Evolutionary conservation across 1,140 invertebrate genomes (phyloP), one percentile per base, ranked within the genome.

Genomic region (Papilio polyxenes): DNA sequence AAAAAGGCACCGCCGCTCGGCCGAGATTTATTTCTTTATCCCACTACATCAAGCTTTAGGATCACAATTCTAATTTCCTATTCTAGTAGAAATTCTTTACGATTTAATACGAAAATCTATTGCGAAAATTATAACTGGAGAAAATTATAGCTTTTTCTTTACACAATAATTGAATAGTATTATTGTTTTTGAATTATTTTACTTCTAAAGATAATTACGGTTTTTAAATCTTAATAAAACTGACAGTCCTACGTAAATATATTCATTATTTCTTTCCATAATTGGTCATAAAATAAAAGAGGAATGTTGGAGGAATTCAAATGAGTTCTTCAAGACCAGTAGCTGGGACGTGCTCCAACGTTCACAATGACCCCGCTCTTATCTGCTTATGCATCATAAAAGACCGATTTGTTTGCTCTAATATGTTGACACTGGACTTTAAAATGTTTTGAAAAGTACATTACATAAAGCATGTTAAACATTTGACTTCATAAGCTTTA

Each of bases 11-110:
- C 62, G 65, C 53, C 40, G 40, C 40, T 7, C 65, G 11, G 31
- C 23, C 65, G 65, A 72, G 65, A 72, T 72, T 72, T 72, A 72
- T 40, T 72, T 72, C 65, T 37, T 72, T 40, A 72, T 72, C 65
- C 65, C 31, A 72, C 65, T 72, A 72, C 65, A 72, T 72, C 65
- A 72, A 72, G 65, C 65, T 72, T 72, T 72, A 72, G 65, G 65
- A 72, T 72, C 23, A 37, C 65, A 72, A 72, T 72, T 72, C 65
- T 69, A 69, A 69, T 69, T 69, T 69, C 65, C 31, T 69, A 37
- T 69, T 69, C 23, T 72, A 72, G 1, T 72, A 72, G 13, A 31
- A 65, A 72, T 37, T 31, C 5, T 23, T 69, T 69, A 69, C 31
- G 40, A 40, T 72, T 5, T 72, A 15, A 72, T 72, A 31, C 65